Conservation (phyloP, 2,113 vertebrate genomes). For the Trogon surrucura region DNA sequence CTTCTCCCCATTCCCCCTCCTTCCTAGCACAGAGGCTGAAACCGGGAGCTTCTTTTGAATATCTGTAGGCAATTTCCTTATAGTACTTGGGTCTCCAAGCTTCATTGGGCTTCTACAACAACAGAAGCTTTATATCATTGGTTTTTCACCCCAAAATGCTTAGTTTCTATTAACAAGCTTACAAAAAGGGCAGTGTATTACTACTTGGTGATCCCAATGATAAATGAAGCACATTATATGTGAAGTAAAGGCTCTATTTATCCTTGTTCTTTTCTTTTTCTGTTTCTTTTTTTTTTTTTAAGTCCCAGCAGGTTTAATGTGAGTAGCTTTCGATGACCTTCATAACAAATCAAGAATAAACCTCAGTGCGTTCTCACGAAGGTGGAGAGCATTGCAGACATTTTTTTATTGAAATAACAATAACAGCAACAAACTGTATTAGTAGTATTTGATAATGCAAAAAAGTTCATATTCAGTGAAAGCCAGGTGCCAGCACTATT, state of each 20-base stretch:
- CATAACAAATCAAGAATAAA: conserved; percentile 34
- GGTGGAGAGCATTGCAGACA: neutral
- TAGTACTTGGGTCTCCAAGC: neutral
- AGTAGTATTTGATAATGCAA: conserved; percentile 50
- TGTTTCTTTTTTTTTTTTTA: neutral
- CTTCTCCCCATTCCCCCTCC: neutral
- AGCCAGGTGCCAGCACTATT: conserved; percentile 49
- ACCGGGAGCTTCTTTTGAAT: neutral
- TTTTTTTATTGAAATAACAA: neutral
- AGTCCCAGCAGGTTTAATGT: conserved; percentile 40
- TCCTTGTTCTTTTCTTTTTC: conserved; percentile 2
- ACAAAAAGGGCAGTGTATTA: conserved; percentile 52
- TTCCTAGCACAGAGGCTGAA: neutral
- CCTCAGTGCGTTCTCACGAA: neutral
- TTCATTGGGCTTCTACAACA: conserved; percentile 12
- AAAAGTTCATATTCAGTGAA: conserved; percentile 60
- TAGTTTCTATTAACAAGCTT: conserved; percentile 54
- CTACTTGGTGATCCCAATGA: conserved; percentile 35
- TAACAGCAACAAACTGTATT: neutral
- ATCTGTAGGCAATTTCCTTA: conserved; percentile 7
- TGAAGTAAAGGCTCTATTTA: conserved; percentile 56
- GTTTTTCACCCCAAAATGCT: conserved; percentile 39
- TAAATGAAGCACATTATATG: conserved; percentile 66
- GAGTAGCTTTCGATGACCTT: conserved; percentile 49
- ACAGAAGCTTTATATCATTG: conserved; percentile 12